Conservation (phyloP, 2,888 invertebrate species). For the Sarcophaga carnaria region DNA sequence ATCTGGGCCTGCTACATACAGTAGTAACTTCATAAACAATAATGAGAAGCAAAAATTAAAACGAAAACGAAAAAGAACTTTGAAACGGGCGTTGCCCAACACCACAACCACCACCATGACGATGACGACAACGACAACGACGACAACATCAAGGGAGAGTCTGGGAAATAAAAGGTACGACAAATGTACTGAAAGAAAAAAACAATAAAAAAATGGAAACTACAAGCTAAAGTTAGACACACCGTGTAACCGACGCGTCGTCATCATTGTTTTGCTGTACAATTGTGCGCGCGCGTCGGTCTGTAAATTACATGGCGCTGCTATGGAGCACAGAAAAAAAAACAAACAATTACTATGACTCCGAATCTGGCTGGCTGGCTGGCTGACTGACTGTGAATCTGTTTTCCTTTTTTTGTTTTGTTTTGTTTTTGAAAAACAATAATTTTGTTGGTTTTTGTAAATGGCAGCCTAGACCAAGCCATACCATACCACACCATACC, state of each 20-base stretch:
- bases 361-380: too few relatives aligned
- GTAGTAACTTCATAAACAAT: constrained; percentile 50
- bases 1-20: constrained; percentile 43
- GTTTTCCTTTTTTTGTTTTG: constrained; percentile 27
- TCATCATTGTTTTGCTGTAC: constrained; percentile 10
- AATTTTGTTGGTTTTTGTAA: constrained; percentile 42
- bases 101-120: constrained; percentile 35
- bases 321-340: constrained; percentile 20
- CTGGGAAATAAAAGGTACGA: constrained; percentile 40
- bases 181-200: not conserved
- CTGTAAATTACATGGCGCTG: constrained; percentile 65
- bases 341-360: constrained; percentile 4
- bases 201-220: not conserved
- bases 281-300: constrained; percentile 65
- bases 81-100: constrained; percentile 66
- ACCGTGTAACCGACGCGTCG: constrained; percentile 12
- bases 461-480: constrained; percentile 60
- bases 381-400: constrained; percentile 23
- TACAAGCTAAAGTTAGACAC: not conserved
- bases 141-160: constrained; percentile 55
- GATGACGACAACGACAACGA: constrained; percentile 16
- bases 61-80: constrained; percentile 36
- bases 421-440: not conserved
- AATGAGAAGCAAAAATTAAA: constrained; percentile 52
- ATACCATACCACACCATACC: not conserved